Percentiles rank a stretch among this genome's conserved stretches.
Conservation (phyloP, 2,888 invertebrate species). For the Calliscelio sp. region DNA sequence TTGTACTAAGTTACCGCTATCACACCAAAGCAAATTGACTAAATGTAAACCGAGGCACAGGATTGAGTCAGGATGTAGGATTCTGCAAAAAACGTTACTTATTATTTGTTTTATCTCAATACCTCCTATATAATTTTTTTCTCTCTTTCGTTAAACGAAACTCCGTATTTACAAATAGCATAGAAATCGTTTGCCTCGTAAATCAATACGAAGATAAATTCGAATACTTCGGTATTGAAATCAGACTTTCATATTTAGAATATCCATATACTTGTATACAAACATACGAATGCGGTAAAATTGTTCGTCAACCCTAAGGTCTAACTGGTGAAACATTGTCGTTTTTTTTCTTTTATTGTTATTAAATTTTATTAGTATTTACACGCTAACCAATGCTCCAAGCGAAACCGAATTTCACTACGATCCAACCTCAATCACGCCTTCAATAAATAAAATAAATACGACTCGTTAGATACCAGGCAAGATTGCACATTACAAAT, state of each 20-base stretch:
- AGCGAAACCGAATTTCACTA: constrained; percentile 36
- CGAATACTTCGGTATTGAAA: constrained; percentile 47
- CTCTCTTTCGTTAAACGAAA: constrained; percentile 14
- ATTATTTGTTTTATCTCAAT: no score
- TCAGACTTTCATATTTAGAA: constrained; percentile 65
- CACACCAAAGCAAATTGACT: constrained; percentile 75
- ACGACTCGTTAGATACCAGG: constrained; percentile 32
- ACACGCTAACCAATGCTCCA: constrained; percentile 40
- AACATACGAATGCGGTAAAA: constrained; percentile 48
- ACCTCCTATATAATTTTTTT: neutral
- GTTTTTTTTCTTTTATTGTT: neutral
- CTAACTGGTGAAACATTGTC: constrained; percentile 21
- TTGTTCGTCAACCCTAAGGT: constrained; percentile 23
- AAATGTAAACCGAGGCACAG: constrained; percentile 64
- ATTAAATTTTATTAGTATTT: no score
- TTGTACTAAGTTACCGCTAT: constrained; percentile 76
- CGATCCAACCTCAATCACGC: constrained; percentile 63
- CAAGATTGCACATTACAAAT: constrained; percentile 50
- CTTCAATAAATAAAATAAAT: constrained; percentile 61
- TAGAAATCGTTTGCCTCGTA: constrained; percentile 31
- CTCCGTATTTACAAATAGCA: constrained; percentile 48
- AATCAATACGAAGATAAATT: constrained; percentile 42
- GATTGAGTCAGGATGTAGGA: constrained; percentile 64
- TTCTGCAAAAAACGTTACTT: constrained; percentile 30
- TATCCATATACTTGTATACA: constrained; percentile 58